phyloP scores from a whole-genome alignment of 1,140 invertebrate species.

The Pristionchus pacificus region DNA sequence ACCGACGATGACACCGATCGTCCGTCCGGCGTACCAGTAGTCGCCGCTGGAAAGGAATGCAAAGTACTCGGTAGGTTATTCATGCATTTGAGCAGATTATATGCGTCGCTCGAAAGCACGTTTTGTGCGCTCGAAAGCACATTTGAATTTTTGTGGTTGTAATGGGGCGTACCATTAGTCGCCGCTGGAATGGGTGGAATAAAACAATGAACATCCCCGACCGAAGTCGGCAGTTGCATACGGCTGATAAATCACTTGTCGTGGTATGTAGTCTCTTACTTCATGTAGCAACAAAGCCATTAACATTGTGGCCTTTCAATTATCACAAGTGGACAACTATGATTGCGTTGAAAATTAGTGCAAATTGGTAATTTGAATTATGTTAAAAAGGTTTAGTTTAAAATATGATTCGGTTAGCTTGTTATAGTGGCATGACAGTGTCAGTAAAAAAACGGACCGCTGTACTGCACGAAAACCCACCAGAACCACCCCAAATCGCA shows the following conservation, averaged over 20 bases:
- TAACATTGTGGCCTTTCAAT: too few relatives aligned
- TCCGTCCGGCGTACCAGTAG: conserved; percentile 31
- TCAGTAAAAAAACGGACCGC: too few relatives aligned
- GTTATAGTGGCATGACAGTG: too few relatives aligned
- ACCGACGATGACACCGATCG: conserved; percentile 26
- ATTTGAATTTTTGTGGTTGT: too few relatives aligned
- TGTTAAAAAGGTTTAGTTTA: background rate
- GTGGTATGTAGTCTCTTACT: too few relatives aligned
- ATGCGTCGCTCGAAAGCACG: background rate
- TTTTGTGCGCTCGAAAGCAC: background rate
- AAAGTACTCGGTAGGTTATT: background rate
- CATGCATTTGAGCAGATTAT: background rate
- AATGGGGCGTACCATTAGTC: background rate
- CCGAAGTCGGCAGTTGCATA: background rate
- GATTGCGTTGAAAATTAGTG: background rate
- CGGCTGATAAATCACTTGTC: too few relatives aligned
- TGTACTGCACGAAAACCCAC: background rate
- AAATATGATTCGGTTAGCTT: background rate
- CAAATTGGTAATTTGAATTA: background rate
- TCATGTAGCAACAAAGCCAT: too few relatives aligned
- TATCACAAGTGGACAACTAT: too few relatives aligned
- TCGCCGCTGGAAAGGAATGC: conserved; percentile 20
- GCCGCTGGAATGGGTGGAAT: too few relatives aligned
- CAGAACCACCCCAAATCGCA: background rate
- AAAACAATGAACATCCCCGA: background rate